Evolutionary conservation across 2,797 vertebrate genomes (phyloP).

Genomic region (Urophycis tenuis): DNA sequence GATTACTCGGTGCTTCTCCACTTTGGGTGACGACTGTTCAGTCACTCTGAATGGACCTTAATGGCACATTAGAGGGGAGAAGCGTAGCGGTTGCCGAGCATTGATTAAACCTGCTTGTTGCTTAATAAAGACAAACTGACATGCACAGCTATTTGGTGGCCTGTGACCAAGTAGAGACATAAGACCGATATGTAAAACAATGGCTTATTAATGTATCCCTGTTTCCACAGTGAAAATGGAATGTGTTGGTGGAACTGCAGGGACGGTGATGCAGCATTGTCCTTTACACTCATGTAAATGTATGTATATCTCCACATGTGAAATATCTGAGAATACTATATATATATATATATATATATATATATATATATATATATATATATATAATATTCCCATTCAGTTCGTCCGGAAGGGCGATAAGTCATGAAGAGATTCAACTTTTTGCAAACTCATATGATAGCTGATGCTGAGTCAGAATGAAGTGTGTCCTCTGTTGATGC

Average conservation of each 20-base stretch:
- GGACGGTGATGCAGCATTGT: neutral
- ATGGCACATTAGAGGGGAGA: slow-evolving; percentile 85
- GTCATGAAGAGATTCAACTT: neutral
- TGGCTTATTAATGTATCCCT: slow-evolving; percentile 9
- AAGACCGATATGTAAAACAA: slow-evolving; percentile 46
- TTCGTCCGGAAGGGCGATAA: neutral
- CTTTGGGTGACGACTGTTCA: slow-evolving; percentile 88
- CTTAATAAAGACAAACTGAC: slow-evolving; percentile 84
- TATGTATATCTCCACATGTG: neutral
- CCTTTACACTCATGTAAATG: neutral
- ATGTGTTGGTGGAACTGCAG: neutral
- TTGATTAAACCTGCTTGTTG: slow-evolving; percentile 77
- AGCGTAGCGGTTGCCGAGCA: slow-evolving; percentile 67
- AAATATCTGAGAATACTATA: neutral
- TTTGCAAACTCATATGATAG: neutral
- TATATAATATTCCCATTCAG: neutral
- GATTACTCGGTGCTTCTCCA: slow-evolving; percentile 92
- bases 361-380: no score
- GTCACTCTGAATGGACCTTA: slow-evolving; percentile 88
- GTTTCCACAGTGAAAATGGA: neutral
- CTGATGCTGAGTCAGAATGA: neutral
- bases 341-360: neutral
- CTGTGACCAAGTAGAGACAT: slow-evolving; percentile 53
- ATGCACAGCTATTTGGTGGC: slow-evolving; percentile 54
- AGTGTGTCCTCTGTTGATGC: neutral